Percentiles rank a stretch among this genome's conserved stretches.
Conservation (phyloP, 2,113 vertebrate genomes). For the Macroglossus sobrinus region DNA sequence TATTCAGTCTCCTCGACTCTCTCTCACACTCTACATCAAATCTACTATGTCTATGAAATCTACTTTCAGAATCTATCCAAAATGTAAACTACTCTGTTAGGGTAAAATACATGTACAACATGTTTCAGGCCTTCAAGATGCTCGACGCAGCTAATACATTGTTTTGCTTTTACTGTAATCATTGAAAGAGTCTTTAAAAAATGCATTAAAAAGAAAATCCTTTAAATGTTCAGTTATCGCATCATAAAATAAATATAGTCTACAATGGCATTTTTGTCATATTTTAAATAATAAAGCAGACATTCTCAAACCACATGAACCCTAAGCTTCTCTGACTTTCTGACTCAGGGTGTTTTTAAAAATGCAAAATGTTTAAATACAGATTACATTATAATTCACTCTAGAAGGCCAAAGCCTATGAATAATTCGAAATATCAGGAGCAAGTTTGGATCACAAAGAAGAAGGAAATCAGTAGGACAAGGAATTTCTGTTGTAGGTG, state of each 20-base stretch:
- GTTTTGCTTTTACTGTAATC: neutral
- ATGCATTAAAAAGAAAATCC: neutral
- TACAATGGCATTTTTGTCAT: neutral
- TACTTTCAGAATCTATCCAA: neutral
- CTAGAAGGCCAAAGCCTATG: neutral
- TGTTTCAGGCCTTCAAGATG: neutral
- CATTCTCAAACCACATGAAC: neutral
- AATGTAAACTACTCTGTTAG: neutral
- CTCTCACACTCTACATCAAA: neutral
- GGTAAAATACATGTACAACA: neutral
- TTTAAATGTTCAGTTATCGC: neutral
- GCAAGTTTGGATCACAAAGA: neutral
- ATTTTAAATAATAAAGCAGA: conserved; percentile 7
- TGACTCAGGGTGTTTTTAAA: neutral
- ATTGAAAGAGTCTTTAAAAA: neutral
- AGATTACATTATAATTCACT: neutral
- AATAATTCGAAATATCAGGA: conserved; percentile 16
- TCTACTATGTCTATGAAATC: neutral
- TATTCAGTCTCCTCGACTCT: neutral
- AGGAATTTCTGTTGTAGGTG: neutral
- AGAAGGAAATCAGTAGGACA: neutral
- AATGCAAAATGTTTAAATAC: neutral
- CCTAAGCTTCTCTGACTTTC: neutral
- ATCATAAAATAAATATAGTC: neutral
- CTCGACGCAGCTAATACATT: neutral